Percentiles rank a stretch among this genome's conserved stretches.
phyloP scores from a whole-genome alignment of 2,113 vertebrate species.

The Arizona elegans region DNA sequence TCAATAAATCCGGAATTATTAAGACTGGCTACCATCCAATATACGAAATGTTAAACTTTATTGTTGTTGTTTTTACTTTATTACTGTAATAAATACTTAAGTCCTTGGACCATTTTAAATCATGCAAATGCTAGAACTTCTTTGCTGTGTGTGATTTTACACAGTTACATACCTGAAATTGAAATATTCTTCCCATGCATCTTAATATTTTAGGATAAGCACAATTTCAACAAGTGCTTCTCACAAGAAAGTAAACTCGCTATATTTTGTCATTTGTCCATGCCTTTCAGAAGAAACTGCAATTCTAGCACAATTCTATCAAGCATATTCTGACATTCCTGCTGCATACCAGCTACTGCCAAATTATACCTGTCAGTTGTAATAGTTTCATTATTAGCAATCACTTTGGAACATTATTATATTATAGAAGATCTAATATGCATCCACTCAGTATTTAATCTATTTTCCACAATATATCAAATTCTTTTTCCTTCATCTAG shows the following conservation, averaged over 20 bases:
- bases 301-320: not conserved
- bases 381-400: not conserved
- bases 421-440: not conserved
- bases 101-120: not conserved
- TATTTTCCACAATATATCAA: not conserved
- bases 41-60: not conserved
- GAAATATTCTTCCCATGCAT: not conserved
- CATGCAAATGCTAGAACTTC: not conserved
- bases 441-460: not conserved
- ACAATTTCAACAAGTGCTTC: not conserved
- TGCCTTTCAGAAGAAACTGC: not conserved
- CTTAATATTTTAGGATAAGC: not conserved
- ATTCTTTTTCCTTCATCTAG: not conserved
- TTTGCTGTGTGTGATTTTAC: not conserved
- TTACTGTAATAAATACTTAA: not conserved
- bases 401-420: not conserved
- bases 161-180: not conserved
- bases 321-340: not conserved
- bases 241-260: not conserved
- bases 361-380: not conserved
- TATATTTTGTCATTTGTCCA: not conserved
- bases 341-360: not conserved
- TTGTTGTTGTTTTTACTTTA: constrained; percentile 14
- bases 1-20: not conserved
- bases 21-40: not conserved